Conservation (phyloP, 2,888 invertebrate genomes). For the Cremastinae sp. region DNA sequence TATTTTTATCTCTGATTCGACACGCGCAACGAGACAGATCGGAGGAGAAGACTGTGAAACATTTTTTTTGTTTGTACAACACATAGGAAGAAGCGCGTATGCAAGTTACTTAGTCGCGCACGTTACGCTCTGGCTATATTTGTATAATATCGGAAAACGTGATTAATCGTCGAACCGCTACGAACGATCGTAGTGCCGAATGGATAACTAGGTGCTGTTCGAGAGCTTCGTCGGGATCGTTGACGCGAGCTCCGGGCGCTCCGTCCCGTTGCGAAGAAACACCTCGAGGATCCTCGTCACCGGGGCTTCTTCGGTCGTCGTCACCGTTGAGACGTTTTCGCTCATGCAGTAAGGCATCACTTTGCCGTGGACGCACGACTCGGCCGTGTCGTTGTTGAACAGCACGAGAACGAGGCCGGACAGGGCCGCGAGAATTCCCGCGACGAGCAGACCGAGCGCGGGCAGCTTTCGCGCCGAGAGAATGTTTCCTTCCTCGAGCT, state of each 20-base stretch:
- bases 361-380: conserved; percentile 85
- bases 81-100: neutral
- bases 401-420: conserved; percentile 84
- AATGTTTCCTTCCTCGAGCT: conserved; percentile 87
- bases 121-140: too few relatives aligned
- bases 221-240: neutral
- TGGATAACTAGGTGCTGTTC: too few relatives aligned
- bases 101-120: too few relatives aligned
- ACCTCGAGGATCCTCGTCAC: neutral
- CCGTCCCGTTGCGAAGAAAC: conserved; percentile 1
- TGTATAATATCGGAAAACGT: too few relatives aligned
- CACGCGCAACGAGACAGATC: neutral
- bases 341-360: conserved; percentile 84
- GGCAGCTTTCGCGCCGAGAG: conserved; percentile 86
- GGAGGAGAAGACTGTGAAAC: conserved; percentile 9
- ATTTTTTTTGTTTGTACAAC: conserved; percentile 12
- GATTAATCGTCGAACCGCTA: too few relatives aligned
- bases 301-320: conserved; percentile 40
- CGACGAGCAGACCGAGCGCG: conserved; percentile 86
- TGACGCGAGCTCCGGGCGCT: neutral
- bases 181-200: too few relatives aligned
- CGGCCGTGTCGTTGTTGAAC: conserved; percentile 80
- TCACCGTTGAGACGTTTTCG: conserved; percentile 50
- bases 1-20: too few relatives aligned
- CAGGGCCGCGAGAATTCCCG: conserved; percentile 85